Evolutionary conservation across 2,888 invertebrate genomes (phyloP), one percentile per base, ranked within the genome.

Genomic region (Auanema freiburgensis): DNA sequence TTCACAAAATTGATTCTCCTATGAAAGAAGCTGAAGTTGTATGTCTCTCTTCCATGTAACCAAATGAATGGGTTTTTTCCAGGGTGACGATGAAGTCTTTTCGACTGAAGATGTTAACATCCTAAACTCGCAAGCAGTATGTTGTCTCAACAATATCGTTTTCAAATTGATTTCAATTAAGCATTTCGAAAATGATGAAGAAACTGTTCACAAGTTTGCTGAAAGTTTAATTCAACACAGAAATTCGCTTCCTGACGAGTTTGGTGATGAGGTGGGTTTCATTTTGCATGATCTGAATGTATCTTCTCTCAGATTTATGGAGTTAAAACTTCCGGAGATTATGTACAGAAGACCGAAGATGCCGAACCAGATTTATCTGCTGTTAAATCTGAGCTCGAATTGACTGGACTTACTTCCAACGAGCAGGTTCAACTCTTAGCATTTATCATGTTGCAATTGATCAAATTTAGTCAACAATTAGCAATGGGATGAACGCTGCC

Each of bases 401-500:
- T 33, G 33, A 33, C 33, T 33, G 33, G 33, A 33, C 8, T 33
- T 3, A 33, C n/a, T n/a, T n/a, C 33, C 33, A 33, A 33, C 8
- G 33, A 33, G 33, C 33, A 33, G 33, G 33, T 33, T 8, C 33
- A 33, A 33, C 33, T 33, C 3, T 33, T 33, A 5, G 3, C 33
- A n/a, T n/a, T 33, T 3, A 8, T 8, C 33, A 8, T 33, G 4
- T 33, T 8, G 33, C 8, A 33, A 33, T 8, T 33, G 8, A 33
- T 3, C 8, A 8, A 33, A 5, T 46, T 46, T 10, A 46, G 46
- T 46, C 46, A 5, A 5, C 46, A 5, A 21, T 3, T 16, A 46
- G 46, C 46, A 46, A 16, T 46, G 21, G 16, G 10, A 46, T 46
- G 46, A 46, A 46, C 46, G 46, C 46, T 46, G 46, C 46, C 3